Conservation (phyloP, 2,113 vertebrate genomes). For the Pelobates fuscus region DNA sequence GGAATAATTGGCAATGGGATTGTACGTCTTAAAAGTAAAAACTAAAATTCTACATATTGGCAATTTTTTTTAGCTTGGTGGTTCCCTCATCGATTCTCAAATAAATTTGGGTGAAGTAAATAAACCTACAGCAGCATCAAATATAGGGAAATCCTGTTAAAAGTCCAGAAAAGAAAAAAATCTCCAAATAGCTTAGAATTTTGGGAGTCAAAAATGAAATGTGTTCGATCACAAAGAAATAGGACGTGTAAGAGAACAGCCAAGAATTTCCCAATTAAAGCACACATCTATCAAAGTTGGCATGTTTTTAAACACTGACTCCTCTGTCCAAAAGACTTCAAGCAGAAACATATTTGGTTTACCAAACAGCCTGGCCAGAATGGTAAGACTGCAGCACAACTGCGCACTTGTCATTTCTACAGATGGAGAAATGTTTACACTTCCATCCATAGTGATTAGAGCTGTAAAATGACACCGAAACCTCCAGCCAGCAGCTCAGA, state of each 20-base stretch:
- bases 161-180: slow-evolving; percentile 9
- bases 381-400: slow-evolving; percentile 21
- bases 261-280: slow-evolving; percentile 49
- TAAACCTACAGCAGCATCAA: slow-evolving; percentile 1
- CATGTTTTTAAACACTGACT: slow-evolving; percentile 43
- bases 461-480: slow-evolving; percentile 17
- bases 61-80: too few relatives aligned
- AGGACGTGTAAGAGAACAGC: slow-evolving; percentile 15
- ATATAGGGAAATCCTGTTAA: slow-evolving; percentile 20
- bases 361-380: slow-evolving; percentile 38
- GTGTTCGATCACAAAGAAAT: slow-evolving; percentile 42
- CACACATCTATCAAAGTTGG: slow-evolving; percentile 47
- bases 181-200: slow-evolving; percentile 35
- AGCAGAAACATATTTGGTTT: slow-evolving; percentile 50
- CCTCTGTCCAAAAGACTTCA: slow-evolving; percentile 49
- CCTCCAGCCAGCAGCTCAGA: slow-evolving; percentile 17
- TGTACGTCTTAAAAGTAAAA: too few relatives aligned
- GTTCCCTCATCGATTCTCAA: too few relatives aligned
- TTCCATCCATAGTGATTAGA: slow-evolving; percentile 44
- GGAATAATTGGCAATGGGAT: too few relatives aligned
- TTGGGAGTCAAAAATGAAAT: slow-evolving; percentile 48
- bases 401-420: slow-evolving; percentile 39
- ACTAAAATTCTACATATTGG: too few relatives aligned
- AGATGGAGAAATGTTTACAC: slow-evolving; percentile 42
- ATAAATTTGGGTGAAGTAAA: too few relatives aligned